phyloP scores from a whole-genome alignment of 64 coral and sea anemone species.

The Stylophora pistillata region DNA sequence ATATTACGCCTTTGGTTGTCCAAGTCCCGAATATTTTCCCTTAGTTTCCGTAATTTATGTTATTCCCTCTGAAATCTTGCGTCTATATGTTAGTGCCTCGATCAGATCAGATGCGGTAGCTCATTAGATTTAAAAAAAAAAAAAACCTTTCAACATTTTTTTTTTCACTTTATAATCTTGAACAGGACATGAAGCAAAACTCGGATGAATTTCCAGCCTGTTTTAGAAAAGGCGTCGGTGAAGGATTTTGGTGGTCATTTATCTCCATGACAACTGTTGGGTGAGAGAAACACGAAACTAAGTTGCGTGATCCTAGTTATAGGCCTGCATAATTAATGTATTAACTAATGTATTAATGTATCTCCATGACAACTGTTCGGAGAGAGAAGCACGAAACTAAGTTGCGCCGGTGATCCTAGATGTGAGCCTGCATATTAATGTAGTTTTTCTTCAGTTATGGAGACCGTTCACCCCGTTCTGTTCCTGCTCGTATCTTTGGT shows the following conservation, averaged over 20 bases:
- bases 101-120: too few relatives aligned
- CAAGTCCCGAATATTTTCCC: too few relatives aligned
- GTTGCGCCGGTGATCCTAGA: too few relatives aligned
- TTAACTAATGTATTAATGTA: too few relatives aligned
- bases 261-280: constrained; percentile 54
- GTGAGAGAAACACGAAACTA: neutral
- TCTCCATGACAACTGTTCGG: constrained; percentile 54
- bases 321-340: too few relatives aligned
- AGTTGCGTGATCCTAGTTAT: too few relatives aligned
- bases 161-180: neutral
- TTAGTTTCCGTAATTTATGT: too few relatives aligned
- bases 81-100: too few relatives aligned
- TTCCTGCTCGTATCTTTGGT: constrained; percentile 47
- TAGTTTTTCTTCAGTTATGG: constrained; percentile 50
- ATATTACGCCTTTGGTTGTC: too few relatives aligned
- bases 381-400: neutral
- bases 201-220: constrained; percentile 50
- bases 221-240: constrained; percentile 56
- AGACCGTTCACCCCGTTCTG: constrained; percentile 52
- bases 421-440: too few relatives aligned
- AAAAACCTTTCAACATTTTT: neutral
- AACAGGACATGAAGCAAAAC: constrained; percentile 52
- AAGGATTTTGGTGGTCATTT: constrained; percentile 86
- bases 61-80: too few relatives aligned
- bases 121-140: neutral